phyloP scores from a whole-genome alignment of 2,797 vertebrate species.

The Enteromius trimaculatus region DNA sequence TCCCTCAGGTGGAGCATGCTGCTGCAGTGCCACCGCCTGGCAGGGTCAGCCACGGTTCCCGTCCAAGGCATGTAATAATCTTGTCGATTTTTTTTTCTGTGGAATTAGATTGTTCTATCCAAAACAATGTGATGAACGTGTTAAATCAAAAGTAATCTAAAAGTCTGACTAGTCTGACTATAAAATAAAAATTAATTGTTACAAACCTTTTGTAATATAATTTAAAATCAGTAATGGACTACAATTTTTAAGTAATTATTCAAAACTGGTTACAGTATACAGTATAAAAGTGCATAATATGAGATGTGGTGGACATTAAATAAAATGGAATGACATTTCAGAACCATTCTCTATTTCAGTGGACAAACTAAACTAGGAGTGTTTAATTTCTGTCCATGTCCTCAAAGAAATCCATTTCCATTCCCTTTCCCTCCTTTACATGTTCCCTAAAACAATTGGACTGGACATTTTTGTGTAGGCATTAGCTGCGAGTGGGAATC shows the following conservation, averaged over 20 bases:
- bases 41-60: no score
- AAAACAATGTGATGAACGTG: neutral
- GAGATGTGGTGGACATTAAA: neutral
- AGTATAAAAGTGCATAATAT: neutral
- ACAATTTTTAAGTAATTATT: neutral
- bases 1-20: no score
- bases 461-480: constrained; percentile 21
- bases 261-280: neutral
- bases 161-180: neutral
- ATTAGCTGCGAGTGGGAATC: constrained; percentile 25
- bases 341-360: neutral
- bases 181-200: neutral
- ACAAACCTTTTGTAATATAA: neutral
- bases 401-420: neutral
- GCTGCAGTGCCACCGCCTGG: no score
- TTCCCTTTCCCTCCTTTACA: neutral
- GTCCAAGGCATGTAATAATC: no score
- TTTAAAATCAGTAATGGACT: neutral
- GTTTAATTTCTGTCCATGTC: neutral
- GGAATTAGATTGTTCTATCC: neutral
- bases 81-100: neutral
- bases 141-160: neutral
- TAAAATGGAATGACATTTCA: neutral
- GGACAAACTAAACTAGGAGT: neutral
- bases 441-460: neutral